Base-by-base conservation (phyloP, 30 jellyfish, hydroid and myxozoan species). In the Haliclystus octoradiatus region DNA sequence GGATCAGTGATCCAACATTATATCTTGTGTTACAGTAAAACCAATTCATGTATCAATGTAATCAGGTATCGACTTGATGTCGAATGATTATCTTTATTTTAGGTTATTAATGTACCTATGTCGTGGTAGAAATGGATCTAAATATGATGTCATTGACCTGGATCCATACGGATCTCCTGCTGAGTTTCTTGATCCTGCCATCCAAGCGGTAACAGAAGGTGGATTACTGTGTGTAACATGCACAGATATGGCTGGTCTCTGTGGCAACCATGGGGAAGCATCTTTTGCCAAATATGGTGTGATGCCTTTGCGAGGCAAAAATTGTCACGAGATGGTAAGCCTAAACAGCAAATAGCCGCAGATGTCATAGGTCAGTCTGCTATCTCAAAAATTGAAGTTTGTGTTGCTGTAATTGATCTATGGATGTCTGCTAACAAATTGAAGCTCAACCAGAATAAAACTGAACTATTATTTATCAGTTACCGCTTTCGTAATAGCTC, bases 161-260 rank as follows among this genome's bases (percentile, higher is more conserved):
- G 99, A 92, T 52, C 99, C 99, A 0, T 92, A 83, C 66, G 99
- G 99, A 1, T 92, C 99, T 0, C 96, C 99, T 2, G 84, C 95
- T 33, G 66, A 73, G 34, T 92, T 92, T 62, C 85, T 92, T 60
- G 99, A 92, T 79, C 88, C 92, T 28, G 96, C 99, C 27, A 92
- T 92, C n/a, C 96, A 84, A 53, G 95, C 96, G 19, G 72, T 92
- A 25, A 95, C 79, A 69, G 95, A 92, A 29, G 99, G 99, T 33
- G 99, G 99, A 32, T 80, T 92, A 28, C 84, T 92, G 3, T 92
- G 99, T 71, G 92, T 92, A 57, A 92, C 99, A 3, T 92, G 99
- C 72, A 92, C 99, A 7, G 99, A 92, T 60, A 92, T 92, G 99
- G 99, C 95, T 60, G 95, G 95, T 0, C 88, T 92, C n/a, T 92